Evolutionary conservation across 2,113 vertebrate species (phyloP), one percentile per base, ranked within the genome.

Genomic region (Cathartes aura): DNA sequence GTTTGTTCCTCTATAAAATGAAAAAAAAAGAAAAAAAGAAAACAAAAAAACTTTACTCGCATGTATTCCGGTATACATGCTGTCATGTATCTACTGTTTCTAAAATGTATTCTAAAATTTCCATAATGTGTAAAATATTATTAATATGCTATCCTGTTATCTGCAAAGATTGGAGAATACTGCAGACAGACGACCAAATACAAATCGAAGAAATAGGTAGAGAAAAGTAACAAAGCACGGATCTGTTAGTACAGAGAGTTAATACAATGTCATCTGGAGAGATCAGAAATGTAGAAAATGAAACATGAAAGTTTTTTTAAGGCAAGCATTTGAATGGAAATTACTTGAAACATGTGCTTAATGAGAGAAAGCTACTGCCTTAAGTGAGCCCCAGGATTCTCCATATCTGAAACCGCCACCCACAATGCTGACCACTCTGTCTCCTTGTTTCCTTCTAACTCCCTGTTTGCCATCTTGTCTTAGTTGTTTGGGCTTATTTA

Each of bases 1-100:
- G 1, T 59, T 79, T 56, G 4, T 45, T 84, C 26, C 15, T 55
- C 32, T 0, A 0, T 20, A n/a, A 64, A 83, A 74, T 11, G 5
- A 24, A 63, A 30, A 23, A 43, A 9, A 1, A 17, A n/a, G 36
- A 40, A 55, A 13, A 9, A 42, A 20, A 32, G 16, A 55, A 22
- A 23, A 15, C 0, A 23, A 36, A n/a, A 38, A 30, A 32, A n/a
- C 2, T 27, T 79, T 43, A n/a, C 17, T 47, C 7, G 18, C 10
- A 8, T 6, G 8, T 68, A 56, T 8, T 62, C 63, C 0, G 0
- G 9, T 32, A 62, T 7, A 68, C 34, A 32, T 68, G 8, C 15
- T 75, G 27, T 45, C n/a, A 74, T 14, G 16, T 68, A 52, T 22
- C 18, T 52, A 34, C 6, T 60, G 3, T 53, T 27, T 91, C 26